Base-by-base conservation (phyloP, 2,888 invertebrate genomes). In the Cheilosia vulpina region DNA sequence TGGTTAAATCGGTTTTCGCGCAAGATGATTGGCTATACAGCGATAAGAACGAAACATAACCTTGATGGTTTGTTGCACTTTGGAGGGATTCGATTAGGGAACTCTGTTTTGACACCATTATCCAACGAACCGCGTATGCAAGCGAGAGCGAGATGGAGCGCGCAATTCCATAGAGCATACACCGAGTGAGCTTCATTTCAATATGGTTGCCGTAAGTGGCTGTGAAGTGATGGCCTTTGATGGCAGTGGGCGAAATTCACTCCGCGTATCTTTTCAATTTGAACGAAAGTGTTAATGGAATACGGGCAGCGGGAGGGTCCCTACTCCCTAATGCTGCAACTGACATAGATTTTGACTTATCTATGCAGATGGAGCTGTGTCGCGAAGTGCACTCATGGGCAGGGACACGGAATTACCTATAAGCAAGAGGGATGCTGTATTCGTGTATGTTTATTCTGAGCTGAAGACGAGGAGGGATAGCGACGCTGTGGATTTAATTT, bases 1-100 rank as follows among this genome's bases (percentile, higher is more conserved):
- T 27, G 4, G 52, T 78, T 63, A 62, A 69, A 78, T 83, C 68
- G 73, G 58, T 69, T 73, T 76, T 73, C 57, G 55, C 57, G 57
- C 68, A 83, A 78, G 78, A 83, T 83, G 83, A 83, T 83, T 83
- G 83, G 68, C 47, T 73, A 83, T 83, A 78, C 73, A 50, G 63
- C 68, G 83, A 83, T 83, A 83, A 83, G 78, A n/a, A 57, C 78
- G 62, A 68, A 58, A 65, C 68, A 73, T 78, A 83, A 69, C 83
- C 78, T 78, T 83, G 78, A 78, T 73, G 78, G 78, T 78, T 78
- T 83, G 78, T 83, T 83, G 83, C 73, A 83, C 78, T 83, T 58
- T 53, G 50, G 50, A 73, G 73, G 63, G 68, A 83, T 83, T 83
- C 83, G 83, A 78, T 83, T 83, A 83, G 72, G 57, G 52, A 53